Evolutionary conservation across 2,113 vertebrate genomes (phyloP).

Genomic region (Oceanites oceanicus): DNA sequence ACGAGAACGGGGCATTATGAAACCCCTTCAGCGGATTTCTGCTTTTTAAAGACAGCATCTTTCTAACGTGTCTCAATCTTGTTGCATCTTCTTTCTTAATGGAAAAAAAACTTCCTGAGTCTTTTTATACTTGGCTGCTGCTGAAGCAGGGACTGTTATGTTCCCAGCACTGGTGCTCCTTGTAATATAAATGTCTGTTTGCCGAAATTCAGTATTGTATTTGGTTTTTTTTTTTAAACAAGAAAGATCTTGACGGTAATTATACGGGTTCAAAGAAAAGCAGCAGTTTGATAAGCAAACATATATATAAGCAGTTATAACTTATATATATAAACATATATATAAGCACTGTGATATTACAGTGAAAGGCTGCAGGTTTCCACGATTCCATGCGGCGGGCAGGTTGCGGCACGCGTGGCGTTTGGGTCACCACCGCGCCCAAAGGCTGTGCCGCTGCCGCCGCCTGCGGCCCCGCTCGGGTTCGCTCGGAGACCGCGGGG

Average conservation of each 20-base stretch:
- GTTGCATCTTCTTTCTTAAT: background rate
- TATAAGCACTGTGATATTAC: background rate
- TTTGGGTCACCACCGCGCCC: too few species aligned
- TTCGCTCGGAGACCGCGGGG: too few species aligned
- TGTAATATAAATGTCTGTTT: background rate
- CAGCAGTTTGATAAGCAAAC: background rate
- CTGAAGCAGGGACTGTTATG: background rate
- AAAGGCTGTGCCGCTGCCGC: too few species aligned
- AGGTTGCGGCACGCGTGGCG: too few species aligned
- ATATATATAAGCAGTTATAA: too few species aligned
- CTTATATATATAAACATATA: too few species aligned
- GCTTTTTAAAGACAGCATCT: background rate
- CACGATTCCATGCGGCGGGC: too few species aligned
- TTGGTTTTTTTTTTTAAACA: background rate
- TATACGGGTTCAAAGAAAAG: background rate
- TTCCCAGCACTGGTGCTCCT: background rate
- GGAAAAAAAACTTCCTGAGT: background rate
- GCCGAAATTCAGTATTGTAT: background rate
- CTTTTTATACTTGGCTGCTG: background rate
- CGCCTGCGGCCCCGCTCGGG: too few species aligned
- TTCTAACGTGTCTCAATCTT: background rate
- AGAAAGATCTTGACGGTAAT: background rate
- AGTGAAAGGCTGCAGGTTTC: background rate
- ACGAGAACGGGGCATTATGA: accelerated
- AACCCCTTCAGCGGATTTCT: background rate